These are phyloP conservation scores for Bergia puertoricense DNA, from an alignment of 92 coral and sea anemone genomes.

Conservation along the genomic window DNA sequence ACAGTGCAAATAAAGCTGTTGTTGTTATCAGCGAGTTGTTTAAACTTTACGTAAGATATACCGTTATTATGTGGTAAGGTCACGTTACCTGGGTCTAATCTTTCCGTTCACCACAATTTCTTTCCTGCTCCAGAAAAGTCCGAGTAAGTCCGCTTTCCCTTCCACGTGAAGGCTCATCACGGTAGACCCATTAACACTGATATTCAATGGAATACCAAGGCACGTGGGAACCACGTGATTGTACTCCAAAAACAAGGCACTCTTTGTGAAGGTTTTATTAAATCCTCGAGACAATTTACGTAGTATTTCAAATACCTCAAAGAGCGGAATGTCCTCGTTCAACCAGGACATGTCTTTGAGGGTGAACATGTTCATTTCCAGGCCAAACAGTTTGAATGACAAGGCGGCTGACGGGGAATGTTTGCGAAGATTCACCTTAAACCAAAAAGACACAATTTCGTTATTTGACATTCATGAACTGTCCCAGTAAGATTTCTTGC, in stretches of 20 bases:
- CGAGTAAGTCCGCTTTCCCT: constrained; percentile 64
- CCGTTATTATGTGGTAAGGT: not conserved
- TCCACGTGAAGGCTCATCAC: constrained; percentile 58
- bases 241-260: constrained; percentile 58
- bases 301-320: constrained; percentile 49
- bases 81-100: constrained; percentile 58
- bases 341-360: constrained; percentile 64
- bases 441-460: not conserved
- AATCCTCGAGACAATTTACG: constrained; percentile 53
- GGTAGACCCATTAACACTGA: constrained; percentile 63
- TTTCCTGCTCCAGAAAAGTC: constrained; percentile 53
- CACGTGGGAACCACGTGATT: constrained; percentile 60
- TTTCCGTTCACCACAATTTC: constrained; percentile 52
- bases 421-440: constrained; percentile 65
- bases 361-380: constrained; percentile 59
- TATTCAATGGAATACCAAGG: constrained; percentile 69
- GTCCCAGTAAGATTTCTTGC: not conserved
- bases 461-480: not conserved
- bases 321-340: constrained; percentile 63
- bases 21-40: too few relatives aligned
- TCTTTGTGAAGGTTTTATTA: constrained; percentile 66
- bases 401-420: constrained; percentile 56
- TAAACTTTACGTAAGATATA: too few relatives aligned
- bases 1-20: too few relatives aligned
- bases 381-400: constrained; percentile 65